These are phyloP conservation scores for Brachynemurus nebulosus DNA, from an alignment of 2,888 invertebrate genomes.

Conservation along the genomic window DNA sequence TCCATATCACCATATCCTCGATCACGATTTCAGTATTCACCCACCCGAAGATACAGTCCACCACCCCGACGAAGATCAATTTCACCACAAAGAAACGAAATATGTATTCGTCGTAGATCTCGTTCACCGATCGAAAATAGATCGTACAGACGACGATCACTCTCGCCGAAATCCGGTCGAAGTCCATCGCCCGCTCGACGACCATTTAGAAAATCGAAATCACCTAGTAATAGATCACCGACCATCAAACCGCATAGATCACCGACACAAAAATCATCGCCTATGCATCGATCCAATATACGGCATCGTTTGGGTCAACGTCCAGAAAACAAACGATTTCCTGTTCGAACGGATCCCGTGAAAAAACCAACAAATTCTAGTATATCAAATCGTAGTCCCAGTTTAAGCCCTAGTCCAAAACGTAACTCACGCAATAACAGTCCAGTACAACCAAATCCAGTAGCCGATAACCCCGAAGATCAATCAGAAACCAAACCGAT, in stretches of 20 bases:
- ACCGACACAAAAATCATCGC: constrained; percentile 7
- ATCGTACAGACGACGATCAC: not conserved
- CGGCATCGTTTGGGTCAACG: constrained; percentile 11
- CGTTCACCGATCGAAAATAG: constrained; percentile 2
- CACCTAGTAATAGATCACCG: constrained; percentile 13
- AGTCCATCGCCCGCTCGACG: constrained; percentile 4
- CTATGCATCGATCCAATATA: constrained; percentile 5
- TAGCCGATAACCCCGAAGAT: no score
- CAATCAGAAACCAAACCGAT: constrained; percentile 11
- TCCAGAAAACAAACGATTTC: not conserved
- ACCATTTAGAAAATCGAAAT: constrained; percentile 2
- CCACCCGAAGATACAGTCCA: constrained; percentile 16
- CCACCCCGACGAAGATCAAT: constrained; percentile 12
- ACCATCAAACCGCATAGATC: constrained; percentile 1
- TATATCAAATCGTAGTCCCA: constrained; percentile 7
- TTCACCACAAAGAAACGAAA: constrained; percentile 12
- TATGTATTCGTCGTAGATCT: constrained; percentile 12
- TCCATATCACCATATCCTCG: constrained; percentile 19
- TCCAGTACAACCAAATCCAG: constrained; percentile 13
- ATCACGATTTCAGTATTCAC: constrained; percentile 21
- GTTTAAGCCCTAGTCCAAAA: constrained; percentile 17
- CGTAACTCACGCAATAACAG: constrained; percentile 11
- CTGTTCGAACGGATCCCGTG: not conserved
- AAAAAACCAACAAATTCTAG: not conserved
- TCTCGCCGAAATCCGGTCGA: not conserved